A percentile compares a stretch with the other conserved stretches of the same genome.
Evolutionary conservation across 2,888 invertebrate genomes (phyloP).

Genomic region (Hirtodrosophila cameraria): DNA sequence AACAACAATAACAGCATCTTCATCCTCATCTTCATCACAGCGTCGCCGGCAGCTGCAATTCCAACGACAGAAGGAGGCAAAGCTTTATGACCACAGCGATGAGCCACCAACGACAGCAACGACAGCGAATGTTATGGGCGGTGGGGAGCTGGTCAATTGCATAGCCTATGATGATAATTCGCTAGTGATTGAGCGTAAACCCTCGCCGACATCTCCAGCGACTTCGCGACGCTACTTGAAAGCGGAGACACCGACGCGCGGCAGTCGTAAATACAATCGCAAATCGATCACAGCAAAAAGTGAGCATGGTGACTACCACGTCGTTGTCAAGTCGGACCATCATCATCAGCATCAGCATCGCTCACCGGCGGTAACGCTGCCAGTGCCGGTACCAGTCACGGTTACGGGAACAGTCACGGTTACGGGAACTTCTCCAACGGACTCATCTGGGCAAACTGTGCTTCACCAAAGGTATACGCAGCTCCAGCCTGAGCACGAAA

Average conservation of each 20-base stretch:
- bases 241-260: slow-evolving; percentile 58
- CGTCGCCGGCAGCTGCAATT: slow-evolving; percentile 67
- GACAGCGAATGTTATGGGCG: slow-evolving; percentile 44
- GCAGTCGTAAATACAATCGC: slow-evolving; percentile 71
- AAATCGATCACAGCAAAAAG: slow-evolving; percentile 54
- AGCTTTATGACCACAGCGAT: slow-evolving; percentile 65
- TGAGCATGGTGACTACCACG: slow-evolving; percentile 68
- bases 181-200: slow-evolving; percentile 65
- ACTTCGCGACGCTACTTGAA: slow-evolving; percentile 62
- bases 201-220: slow-evolving; percentile 68
- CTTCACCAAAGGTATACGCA: slow-evolving; percentile 76
- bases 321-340: slow-evolving; percentile 57
- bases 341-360: slow-evolving; percentile 72
- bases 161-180: slow-evolving; percentile 73
- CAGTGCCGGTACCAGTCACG: slow-evolving; percentile 48
- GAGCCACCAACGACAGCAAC: slow-evolving; percentile 29
- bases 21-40: slow-evolving; percentile 60
- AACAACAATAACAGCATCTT: too few species aligned
- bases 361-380: slow-evolving; percentile 68
- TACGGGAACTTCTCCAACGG: slow-evolving; percentile 10
- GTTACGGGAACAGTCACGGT: slow-evolving; percentile 26
- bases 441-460: slow-evolving; percentile 48
- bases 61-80: slow-evolving; percentile 65
- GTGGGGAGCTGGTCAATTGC: slow-evolving; percentile 68
- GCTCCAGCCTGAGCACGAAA: slow-evolving; percentile 73